A percentile compares a stretch with the other conserved stretches of the same genome.
These are phyloP conservation scores for Oncorhynchus masou DNA, from an alignment of 2,113 vertebrate species.

Conservation along the genomic window DNA sequence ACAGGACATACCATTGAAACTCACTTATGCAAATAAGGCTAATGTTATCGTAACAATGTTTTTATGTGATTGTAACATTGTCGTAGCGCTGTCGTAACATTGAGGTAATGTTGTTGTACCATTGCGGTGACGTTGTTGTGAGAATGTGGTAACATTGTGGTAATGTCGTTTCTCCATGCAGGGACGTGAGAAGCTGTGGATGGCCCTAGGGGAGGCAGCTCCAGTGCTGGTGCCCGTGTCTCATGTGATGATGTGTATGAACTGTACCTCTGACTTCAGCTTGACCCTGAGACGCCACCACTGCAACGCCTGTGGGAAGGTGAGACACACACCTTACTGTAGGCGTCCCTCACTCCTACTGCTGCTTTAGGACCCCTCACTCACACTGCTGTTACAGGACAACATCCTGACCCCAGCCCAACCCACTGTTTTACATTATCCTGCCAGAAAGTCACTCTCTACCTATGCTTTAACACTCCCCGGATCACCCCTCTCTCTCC, in stretches of 20 bases:
- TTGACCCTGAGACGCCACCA: conserved; percentile 91
- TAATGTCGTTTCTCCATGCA: conserved; percentile 37
- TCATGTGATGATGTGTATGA: conserved; percentile 96
- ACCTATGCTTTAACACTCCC: not conserved
- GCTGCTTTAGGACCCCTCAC: not conserved
- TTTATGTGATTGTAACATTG: not conserved
- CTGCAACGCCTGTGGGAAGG: conserved; percentile 96
- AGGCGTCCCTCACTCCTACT: not conserved
- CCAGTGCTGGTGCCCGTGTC: conserved; percentile 88
- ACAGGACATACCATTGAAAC: not conserved
- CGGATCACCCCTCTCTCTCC: no score
- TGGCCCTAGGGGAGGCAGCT: conserved; percentile 86
- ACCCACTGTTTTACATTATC: not conserved
- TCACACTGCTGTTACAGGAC: not conserved
- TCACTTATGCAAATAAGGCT: not conserved
- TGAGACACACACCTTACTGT: conserved; percentile 43
- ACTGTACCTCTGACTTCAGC: conserved; percentile 92
- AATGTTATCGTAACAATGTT: not conserved
- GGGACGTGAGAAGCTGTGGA: conserved; percentile 85
- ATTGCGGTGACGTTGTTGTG: no score
- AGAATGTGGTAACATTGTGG: not conserved
- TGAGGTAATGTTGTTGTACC: not conserved
- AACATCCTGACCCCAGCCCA: not conserved
- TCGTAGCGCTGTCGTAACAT: not conserved
- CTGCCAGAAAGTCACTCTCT: not conserved